Evolutionary conservation across 2,797 vertebrate species (phyloP), one percentile per base, ranked within the genome.

Genomic region (Sarcoramphus papa): DNA sequence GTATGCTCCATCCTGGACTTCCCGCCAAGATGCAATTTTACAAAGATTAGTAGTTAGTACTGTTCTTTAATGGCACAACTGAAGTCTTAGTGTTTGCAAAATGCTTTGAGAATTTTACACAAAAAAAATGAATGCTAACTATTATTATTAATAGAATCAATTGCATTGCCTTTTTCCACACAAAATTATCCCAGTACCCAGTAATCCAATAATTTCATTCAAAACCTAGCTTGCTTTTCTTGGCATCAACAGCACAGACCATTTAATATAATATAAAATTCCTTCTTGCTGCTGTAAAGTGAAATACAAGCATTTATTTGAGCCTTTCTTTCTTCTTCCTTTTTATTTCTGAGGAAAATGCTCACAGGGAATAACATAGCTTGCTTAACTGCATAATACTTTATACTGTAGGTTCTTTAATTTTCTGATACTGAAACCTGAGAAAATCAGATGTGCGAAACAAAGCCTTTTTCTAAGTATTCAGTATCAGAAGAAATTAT

Each of bases 191-290:
- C 17, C 59, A 88, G 22, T 85, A 75, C 21, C 50, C 24, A 73
- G 17, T 68, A 82, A 63, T 85, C 12, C 3, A 68, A 91, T 59
- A 88, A 92, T 95, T 94, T 73, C 16, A 33, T 51, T 92, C 19
- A 72, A 90, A 96, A 88, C 17, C 13, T 19, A 82, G 16, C 14
- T 79, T 92, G 8, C 3, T 80, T 94, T 94, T 85, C 27, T 82
- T 28, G 9, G 11, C 40, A 68, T 90, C 63, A 93, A 50, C 47
- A 85, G 12, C 56, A 76, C 19, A 43, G 31, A 73, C 43, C 13
- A 89, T 94, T 85, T 90, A 81, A 88, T 88, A 76, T 54, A 92
- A 92, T 84, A 93, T 76, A 93, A 96, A 95, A 74, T 18, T 57
- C 11, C 25, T 59, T 65, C 33, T 60, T 91, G 16, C 67, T 94